Evolutionary conservation across 2,888 invertebrate genomes (phyloP).

Genomic region (Thecophora atra): DNA sequence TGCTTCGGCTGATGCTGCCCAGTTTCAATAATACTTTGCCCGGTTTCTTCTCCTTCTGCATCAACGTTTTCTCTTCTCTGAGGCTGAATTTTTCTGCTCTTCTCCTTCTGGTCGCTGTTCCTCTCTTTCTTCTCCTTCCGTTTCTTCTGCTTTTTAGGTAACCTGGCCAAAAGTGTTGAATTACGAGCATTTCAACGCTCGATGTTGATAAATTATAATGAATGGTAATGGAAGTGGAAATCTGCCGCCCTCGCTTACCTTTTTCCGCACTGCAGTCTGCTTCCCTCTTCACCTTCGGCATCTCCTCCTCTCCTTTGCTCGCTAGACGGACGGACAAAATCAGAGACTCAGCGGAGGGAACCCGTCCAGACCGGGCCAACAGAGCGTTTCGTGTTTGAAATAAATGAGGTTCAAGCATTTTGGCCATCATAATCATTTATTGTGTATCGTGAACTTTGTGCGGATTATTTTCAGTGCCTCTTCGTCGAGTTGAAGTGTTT

Average conservation of each 20-base stretch:
- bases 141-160: conserved; percentile 19
- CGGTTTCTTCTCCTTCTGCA: conserved; percentile 30
- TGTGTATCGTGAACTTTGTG: conserved; percentile 37
- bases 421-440: conserved; percentile 42
- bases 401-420: conserved; percentile 37
- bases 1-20: conserved; percentile 12
- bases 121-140: neutral
- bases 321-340: neutral
- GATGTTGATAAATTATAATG: conserved; percentile 52
- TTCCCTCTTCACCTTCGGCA: neutral
- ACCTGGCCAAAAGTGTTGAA: conserved; percentile 49
- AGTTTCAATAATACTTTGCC: conserved; percentile 31
- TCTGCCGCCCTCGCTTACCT: conserved; percentile 22
- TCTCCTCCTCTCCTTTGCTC: neutral
- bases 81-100: conserved; percentile 6
- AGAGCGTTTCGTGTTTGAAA: conserved; percentile 15
- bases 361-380: neutral
- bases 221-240: conserved; percentile 49
- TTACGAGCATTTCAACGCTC: conserved; percentile 52
- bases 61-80: conserved; percentile 6
- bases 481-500: neutral
- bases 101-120: neutral
- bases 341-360: neutral
- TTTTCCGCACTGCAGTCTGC: neutral
- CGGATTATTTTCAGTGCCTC: neutral